These are phyloP conservation scores for Adelphocoris suturalis DNA, from an alignment of 2,888 invertebrate species.

Conservation along the genomic window DNA sequence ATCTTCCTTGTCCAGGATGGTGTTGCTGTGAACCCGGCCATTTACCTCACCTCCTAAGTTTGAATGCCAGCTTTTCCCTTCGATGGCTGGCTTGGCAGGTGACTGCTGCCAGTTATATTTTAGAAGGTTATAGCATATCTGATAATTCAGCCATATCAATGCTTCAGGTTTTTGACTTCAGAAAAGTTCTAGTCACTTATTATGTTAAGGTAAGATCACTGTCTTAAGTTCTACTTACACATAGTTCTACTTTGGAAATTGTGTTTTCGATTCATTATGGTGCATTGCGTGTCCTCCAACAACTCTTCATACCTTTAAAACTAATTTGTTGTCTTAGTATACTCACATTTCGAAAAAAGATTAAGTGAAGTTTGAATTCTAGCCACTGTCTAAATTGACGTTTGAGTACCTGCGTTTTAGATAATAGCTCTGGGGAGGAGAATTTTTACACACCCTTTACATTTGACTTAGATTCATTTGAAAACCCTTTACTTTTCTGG, in stretches of 20 bases:
- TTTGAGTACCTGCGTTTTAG: no score
- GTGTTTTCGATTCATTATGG: background rate
- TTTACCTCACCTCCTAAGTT: slow-evolving; percentile 91
- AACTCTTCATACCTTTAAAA: no score
- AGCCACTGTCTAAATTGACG: no score
- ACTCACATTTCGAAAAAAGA: no score
- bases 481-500: background rate
- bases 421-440: no score
- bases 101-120: slow-evolving; percentile 95
- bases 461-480: no score
- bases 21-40: slow-evolving; percentile 95
- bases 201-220: slow-evolving; percentile 91
- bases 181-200: slow-evolving; percentile 97
- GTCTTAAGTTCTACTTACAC: background rate
- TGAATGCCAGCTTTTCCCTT: slow-evolving; percentile 98
- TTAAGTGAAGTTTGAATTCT: no score
- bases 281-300: background rate
- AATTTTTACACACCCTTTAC: no score
- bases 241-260: no score
- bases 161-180: slow-evolving; percentile 97
- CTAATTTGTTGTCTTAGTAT: no score
- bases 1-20: slow-evolving; percentile 81
- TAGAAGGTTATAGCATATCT: slow-evolving; percentile 98
- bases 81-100: slow-evolving; percentile 99
- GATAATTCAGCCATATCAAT: slow-evolving; percentile 98